Conservation (phyloP, 2,888 invertebrate genomes). For the Hirtodrosophila duncani region DNA sequence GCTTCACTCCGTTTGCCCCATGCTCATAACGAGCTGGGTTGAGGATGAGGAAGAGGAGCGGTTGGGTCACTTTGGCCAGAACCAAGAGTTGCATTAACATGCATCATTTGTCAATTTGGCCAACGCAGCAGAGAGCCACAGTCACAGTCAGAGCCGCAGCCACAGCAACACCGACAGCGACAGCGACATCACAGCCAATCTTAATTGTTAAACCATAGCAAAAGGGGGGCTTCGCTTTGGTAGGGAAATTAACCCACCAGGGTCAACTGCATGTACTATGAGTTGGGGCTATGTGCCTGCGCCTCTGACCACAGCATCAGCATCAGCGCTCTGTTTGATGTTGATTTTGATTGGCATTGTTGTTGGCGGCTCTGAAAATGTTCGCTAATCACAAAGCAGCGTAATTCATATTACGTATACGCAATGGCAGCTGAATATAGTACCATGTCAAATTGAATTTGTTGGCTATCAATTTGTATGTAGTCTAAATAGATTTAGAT, state of each 20-base stretch:
- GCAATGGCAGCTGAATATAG: constrained; percentile 1
- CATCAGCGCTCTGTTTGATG: too few relatives aligned
- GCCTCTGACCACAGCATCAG: too few relatives aligned
- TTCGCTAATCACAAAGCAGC: not conserved
- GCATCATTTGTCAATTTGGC: constrained; percentile 61
- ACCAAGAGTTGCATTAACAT: constrained; percentile 39
- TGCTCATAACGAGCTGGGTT: too few relatives aligned
- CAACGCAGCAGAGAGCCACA: constrained; percentile 2
- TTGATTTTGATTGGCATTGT: constrained; percentile 7
- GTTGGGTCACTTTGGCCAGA: not conserved
- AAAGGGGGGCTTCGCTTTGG: too few relatives aligned
- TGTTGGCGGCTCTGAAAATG: not conserved
- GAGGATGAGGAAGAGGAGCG: not conserved
- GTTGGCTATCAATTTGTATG: not conserved
- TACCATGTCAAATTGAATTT: not conserved
- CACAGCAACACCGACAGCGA: too few relatives aligned
- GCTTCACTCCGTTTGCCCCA: too few relatives aligned
- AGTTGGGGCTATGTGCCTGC: too few relatives aligned
- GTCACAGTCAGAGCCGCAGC: too few relatives aligned
- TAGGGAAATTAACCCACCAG: too few relatives aligned
- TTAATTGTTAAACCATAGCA: constrained; percentile 27
- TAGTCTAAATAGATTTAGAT: not conserved
- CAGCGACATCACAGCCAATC: not conserved
- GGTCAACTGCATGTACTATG: too few relatives aligned
- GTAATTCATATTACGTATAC: constrained; percentile 28